These are phyloP conservation scores for Nothoprocta perdicaria DNA, from an alignment of 2,113 vertebrate species.

Conservation along the genomic window DNA sequence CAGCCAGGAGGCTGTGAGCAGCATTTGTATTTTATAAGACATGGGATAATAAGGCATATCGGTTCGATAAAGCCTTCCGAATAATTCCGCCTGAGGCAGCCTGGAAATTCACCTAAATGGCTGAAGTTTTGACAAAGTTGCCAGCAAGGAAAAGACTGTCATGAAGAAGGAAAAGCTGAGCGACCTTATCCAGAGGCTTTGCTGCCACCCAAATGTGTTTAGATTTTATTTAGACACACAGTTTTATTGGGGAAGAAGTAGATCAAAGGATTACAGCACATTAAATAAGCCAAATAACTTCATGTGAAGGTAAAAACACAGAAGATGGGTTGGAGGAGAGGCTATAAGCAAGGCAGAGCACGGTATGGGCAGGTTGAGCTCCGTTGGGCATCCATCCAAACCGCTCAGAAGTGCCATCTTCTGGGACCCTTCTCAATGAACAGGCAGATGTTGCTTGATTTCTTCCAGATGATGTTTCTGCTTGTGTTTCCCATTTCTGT, in stretches of 20 bases:
- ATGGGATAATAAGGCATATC: too few relatives aligned
- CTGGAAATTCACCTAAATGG: too few relatives aligned
- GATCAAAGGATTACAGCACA: slow-evolving; percentile 3
- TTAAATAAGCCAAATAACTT: slow-evolving; percentile 18
- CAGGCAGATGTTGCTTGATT: neutral
- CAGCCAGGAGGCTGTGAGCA: too few relatives aligned
- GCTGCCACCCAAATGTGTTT: neutral
- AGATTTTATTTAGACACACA: slow-evolving; percentile 1
- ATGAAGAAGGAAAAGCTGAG: neutral
- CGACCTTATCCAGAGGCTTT: neutral
- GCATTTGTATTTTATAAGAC: too few relatives aligned
- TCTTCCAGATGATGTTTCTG: neutral
- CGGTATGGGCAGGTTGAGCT: neutral
- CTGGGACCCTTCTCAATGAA: neutral
- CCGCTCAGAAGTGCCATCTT: neutral
- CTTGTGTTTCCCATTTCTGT: neutral
- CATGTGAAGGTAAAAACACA: neutral
- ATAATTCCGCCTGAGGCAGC: too few relatives aligned
- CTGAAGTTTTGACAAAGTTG: too few relatives aligned
- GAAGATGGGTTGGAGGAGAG: slow-evolving; percentile 24
- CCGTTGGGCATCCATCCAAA: neutral
- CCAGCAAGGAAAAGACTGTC: too few relatives aligned
- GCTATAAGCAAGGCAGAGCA: neutral
- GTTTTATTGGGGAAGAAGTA: neutral
- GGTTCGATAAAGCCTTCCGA: too few relatives aligned